Percentiles rank a stretch among this genome's conserved stretches.
Conservation (phyloP, 2,113 vertebrate species). For the Corythaeola cristata region DNA sequence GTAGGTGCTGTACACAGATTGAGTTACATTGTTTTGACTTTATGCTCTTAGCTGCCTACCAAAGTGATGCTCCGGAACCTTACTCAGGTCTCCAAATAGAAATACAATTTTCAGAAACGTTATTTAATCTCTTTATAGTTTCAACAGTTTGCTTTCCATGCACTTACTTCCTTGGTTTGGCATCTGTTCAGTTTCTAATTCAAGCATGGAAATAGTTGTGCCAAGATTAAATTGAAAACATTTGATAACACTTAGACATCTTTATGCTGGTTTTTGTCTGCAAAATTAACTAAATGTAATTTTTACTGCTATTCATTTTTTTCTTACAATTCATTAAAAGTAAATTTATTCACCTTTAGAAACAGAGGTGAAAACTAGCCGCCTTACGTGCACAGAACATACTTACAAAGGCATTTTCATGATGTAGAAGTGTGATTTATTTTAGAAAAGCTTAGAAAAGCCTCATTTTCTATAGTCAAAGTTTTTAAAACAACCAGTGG, state of each 20-base stretch:
- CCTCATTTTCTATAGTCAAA: background rate
- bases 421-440: background rate
- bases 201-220: slow-evolving; percentile 20
- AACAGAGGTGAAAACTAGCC: background rate
- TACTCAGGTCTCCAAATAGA: background rate
- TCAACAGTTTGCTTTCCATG: background rate
- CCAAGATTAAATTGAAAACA: slow-evolving; percentile 44
- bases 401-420: background rate
- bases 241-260: background rate
- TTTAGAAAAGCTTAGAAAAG: background rate
- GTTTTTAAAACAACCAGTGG: background rate
- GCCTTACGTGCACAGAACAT: background rate
- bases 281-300: background rate
- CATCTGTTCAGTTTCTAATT: slow-evolving; percentile 12
- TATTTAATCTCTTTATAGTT: background rate
- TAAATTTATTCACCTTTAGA: background rate
- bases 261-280: background rate
- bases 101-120: background rate
- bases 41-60: background rate
- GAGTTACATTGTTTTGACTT: background rate
- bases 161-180: background rate
- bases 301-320: background rate
- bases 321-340: background rate
- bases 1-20: background rate
- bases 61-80: background rate